Evolutionary conservation across 2,797 vertebrate species (phyloP).

Genomic region (Cynodonichthys magdalenae): DNA sequence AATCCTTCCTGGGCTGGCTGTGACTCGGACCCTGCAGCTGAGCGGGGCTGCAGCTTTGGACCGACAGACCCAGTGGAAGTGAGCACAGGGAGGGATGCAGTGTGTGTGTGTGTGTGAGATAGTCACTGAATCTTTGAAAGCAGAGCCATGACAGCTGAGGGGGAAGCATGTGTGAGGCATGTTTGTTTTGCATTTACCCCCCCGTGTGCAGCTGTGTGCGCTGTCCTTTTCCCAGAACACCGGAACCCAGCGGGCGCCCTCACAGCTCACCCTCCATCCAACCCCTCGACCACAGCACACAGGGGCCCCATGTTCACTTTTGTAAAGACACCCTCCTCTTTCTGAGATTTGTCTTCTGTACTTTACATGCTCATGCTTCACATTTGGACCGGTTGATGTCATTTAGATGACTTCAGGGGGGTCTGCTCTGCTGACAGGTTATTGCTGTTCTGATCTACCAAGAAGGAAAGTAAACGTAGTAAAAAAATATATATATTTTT

Average conservation of each 20-base stretch:
- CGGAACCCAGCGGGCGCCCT: conserved; percentile 75
- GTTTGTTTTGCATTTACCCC: conserved; percentile 87
- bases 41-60: conserved; percentile 53
- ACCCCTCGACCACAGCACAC: conserved; percentile 52
- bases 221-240: conserved; percentile 84
- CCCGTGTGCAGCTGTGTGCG: conserved; percentile 81
- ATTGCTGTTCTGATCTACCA: conserved; percentile 38
- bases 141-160: conserved; percentile 85
- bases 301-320: conserved; percentile 49
- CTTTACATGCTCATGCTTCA: conserved; percentile 44
- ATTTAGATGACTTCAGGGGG: conserved; percentile 39
- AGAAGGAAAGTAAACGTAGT: conserved; percentile 52
- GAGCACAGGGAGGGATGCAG: conserved; percentile 46
- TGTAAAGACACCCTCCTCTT: conserved; percentile 31
- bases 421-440: conserved; percentile 58
- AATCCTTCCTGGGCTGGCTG: conserved; percentile 63
- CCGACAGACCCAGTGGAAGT: conserved; percentile 46
- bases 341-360: conserved; percentile 31
- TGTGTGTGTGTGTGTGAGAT: conserved; percentile 31
- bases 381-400: conserved; percentile 46
- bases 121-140: conserved; percentile 76
- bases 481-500: no score
- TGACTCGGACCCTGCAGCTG: conserved; percentile 39
- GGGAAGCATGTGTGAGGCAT: conserved; percentile 83
- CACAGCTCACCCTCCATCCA: conserved; percentile 62